phyloP scores from a whole-genome alignment of 2,888 invertebrate species.

The Pterostichus niger region DNA sequence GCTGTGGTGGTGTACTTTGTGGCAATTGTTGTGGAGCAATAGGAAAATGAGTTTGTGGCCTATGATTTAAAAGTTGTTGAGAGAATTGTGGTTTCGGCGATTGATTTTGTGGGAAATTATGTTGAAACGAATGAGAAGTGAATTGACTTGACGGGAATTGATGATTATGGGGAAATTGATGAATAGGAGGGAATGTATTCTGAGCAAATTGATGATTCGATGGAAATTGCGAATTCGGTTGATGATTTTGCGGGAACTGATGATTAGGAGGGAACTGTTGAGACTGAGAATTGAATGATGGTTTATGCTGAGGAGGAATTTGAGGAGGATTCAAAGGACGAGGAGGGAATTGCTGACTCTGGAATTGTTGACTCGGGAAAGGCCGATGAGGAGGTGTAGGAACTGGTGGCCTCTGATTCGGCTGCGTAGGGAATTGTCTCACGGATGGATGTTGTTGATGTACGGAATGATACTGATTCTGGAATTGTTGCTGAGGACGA shows the following conservation, averaged over 20 bases:
- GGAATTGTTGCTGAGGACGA: conserved; percentile 61
- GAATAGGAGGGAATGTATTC: conserved; percentile 69
- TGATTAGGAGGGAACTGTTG: conserved; percentile 69
- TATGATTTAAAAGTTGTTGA: conserved; percentile 72
- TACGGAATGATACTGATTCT: conserved; percentile 49
- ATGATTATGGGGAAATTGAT: conserved; percentile 74
- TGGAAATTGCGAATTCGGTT: conserved; percentile 71
- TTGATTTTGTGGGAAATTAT: conserved; percentile 70
- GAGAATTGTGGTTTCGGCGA: conserved; percentile 69
- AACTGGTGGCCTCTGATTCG: conserved; percentile 65
- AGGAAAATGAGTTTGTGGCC: conserved; percentile 79
- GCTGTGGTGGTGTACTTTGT: conserved; percentile 68
- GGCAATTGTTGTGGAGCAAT: conserved; percentile 72
- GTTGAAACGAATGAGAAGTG: conserved; percentile 73
- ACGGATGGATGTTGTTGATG: conserved; percentile 59
- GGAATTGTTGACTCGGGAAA: conserved; percentile 48
- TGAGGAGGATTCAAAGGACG: conserved; percentile 27
- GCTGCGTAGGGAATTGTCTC: conserved; percentile 66
- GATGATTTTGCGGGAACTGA: conserved; percentile 70
- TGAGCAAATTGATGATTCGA: conserved; percentile 70
- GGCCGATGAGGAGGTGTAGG: conserved; percentile 54
- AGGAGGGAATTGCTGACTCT: conserved; percentile 52
- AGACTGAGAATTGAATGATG: conserved; percentile 57
- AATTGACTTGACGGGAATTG: conserved; percentile 72
- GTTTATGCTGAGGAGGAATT: conserved; percentile 28